Base-by-base conservation (phyloP, 2,113 vertebrate species). In the Phylloscopus trochilus region DNA sequence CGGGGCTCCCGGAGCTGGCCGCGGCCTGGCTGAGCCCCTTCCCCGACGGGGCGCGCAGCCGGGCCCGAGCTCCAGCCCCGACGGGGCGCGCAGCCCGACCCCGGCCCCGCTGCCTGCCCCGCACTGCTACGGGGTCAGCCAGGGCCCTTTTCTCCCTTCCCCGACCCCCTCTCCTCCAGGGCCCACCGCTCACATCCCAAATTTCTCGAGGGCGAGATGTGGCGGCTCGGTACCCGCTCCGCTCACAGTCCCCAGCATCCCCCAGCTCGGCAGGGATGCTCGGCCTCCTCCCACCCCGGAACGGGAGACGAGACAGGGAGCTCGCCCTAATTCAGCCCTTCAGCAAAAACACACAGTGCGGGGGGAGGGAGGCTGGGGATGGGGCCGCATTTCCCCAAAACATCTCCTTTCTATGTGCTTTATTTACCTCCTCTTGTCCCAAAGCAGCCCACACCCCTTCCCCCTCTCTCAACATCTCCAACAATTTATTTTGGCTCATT, bases 401-500 rank as follows among this genome's bases (percentile, higher is more conserved):
- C 15, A 47, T 64, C 75, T 62, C 44, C 22, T 70, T 60, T 82
- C 37, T 1, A 9, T 89, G 84, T 28, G 72, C 35, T 89, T 95
- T 92, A 93, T 96, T 93, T 89, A 82, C 85, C 91, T 73, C 37
- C 41, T 75, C 73, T 55, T 43, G 81, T 75, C 91, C 96, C 76
- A 93, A 58, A 90, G 53, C 90, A 87, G 78, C 85, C 67, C 69
- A 67, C 60, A 78, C 53, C 83, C 87, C 92, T 90, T 93, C 75
- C 74, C 69, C n/a, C 81, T 85, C 89, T 92, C 67, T 67, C 91
- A 73, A 33, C 81, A 78, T 86, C 90, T 86, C 75, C 70, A 88
- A 56, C 95, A 60, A 92, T 97, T 96, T 96, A 93, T 95, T 97
- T 95, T 94, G 95, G 78, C 94, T 98, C 96, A 97, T 97, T 97